Conservation (phyloP, 2,888 invertebrate species). For the Acleris literana region DNA sequence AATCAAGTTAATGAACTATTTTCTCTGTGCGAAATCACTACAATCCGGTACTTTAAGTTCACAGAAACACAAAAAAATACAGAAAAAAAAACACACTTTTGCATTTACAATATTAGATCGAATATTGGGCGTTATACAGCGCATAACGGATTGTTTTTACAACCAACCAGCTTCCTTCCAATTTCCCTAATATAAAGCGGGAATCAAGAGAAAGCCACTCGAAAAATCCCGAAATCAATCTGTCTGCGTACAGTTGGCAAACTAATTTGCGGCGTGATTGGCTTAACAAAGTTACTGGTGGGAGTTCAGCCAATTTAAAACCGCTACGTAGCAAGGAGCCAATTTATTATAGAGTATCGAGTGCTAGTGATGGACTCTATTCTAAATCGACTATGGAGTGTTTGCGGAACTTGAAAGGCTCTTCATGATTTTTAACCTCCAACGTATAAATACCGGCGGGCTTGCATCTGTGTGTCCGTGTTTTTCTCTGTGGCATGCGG, state of each 20-base stretch:
- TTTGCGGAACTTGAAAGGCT: not conserved
- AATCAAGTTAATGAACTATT: too few species aligned
- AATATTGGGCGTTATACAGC: too few species aligned
- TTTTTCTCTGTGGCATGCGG: too few species aligned
- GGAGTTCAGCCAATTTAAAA: slow-evolving; percentile 30
- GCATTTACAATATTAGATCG: too few species aligned
- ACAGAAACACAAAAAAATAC: too few species aligned
- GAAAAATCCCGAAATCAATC: slow-evolving; percentile 24
- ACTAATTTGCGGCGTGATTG: slow-evolving; percentile 27
- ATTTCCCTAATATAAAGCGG: slow-evolving; percentile 7
- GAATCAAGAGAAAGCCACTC: slow-evolving; percentile 13
- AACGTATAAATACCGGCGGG: too few species aligned
- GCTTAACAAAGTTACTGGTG: slow-evolving; percentile 24
- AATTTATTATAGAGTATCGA: slow-evolving; percentile 3
- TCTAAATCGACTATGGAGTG: not conserved
- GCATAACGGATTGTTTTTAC: not conserved
- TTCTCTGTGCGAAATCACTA: too few species aligned
- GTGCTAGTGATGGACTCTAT: not conserved
- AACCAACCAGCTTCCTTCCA: not conserved
- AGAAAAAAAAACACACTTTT: too few species aligned
- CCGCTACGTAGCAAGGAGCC: slow-evolving; percentile 16
- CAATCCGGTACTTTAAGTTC: too few species aligned
- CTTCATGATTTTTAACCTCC: too few species aligned
- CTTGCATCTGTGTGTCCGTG: too few species aligned
- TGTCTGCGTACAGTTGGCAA: slow-evolving; percentile 18